Base-by-base conservation (phyloP, 1,140 invertebrate species). In the Luehdorfia chinensis region DNA sequence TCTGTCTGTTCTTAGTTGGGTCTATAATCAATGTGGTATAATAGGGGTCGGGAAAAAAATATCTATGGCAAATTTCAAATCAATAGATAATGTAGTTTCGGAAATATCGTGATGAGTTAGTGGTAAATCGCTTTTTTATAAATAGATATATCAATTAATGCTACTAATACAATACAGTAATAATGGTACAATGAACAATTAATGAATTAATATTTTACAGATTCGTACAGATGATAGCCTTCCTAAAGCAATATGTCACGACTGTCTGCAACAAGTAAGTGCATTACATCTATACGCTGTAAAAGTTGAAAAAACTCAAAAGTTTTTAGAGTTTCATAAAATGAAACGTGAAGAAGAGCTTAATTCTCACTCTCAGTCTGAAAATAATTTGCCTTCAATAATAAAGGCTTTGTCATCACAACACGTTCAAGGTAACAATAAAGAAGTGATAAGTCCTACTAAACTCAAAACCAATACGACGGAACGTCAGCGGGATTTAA, bases 171-270 rank as follows among this genome's bases (percentile, higher is more conserved):
- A n/a, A n/a, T n/a, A n/a, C n/a, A n/a, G n/a, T n/a, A n/a, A n/a
- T n/a, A n/a, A n/a, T n/a, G n/a, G n/a, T n/a, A n/a, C n/a, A n/a
- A n/a, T n/a, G n/a, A n/a, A n/a, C n/a, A n/a, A n/a, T n/a, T n/a
- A n/a, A n/a, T n/a, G n/a, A n/a, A n/a, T n/a, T n/a, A 6, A 21
- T 21, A 3, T 6, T 21, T 50, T 32, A 16, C 56, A 86, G 83
- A 63, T 86, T 16, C 71, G 71, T 8, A 59, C 65, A 25, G 79
- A 86, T 44, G 83, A 86, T 50, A 62, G 36, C 18, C 75, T 86
- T 18, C 83, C 83, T 9, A 86, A 86, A 68, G 83, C 83, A 50
- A 83, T 86, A 62, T 86, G 83, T 49, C 83, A 86, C 52, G 78
- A 84, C 19, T 84, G 83, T 48, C 51, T 84, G 11, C 75, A 80